These are phyloP conservation scores for Gobio occitaniae DNA, from an alignment of 2,797 vertebrate genomes.

Conservation along the genomic window DNA sequence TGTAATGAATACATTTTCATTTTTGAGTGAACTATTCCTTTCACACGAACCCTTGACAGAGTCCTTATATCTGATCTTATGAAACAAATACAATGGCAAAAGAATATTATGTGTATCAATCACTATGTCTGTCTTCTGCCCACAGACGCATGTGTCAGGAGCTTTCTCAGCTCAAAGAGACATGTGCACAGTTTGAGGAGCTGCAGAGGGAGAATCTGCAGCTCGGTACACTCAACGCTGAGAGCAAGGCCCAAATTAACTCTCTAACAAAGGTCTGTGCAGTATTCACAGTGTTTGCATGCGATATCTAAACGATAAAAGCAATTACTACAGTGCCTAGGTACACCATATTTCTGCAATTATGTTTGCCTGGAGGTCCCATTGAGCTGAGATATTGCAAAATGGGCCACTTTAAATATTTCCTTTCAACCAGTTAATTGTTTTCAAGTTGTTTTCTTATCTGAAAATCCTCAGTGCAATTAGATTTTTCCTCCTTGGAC, in stretches of 20 bases:
- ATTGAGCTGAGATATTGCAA: constrained; percentile 24
- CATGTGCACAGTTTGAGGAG: constrained; percentile 71
- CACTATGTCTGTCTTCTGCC: constrained; percentile 22
- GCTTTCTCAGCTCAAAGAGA: constrained; percentile 76
- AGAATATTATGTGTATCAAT: background rate
- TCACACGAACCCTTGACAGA: background rate
- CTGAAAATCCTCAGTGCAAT: constrained; percentile 17
- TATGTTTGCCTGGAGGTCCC: constrained; percentile 24
- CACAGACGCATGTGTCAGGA: constrained; percentile 75
- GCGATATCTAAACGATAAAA: constrained; percentile 1
- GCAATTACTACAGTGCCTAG: constrained; percentile 23
- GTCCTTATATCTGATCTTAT: constrained; percentile 3
- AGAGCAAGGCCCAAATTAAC: constrained; percentile 72
- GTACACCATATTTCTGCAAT: constrained; percentile 35
- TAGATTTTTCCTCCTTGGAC: constrained; percentile 10
- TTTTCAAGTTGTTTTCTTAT: constrained; percentile 27
- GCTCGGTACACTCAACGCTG: constrained; percentile 67
- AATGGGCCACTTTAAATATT: constrained; percentile 27
- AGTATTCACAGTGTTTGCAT: background rate
- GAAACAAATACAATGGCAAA: background rate
- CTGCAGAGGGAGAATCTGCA: constrained; percentile 77
- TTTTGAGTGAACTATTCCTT: background rate
- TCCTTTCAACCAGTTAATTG: constrained; percentile 22
- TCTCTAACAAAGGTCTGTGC: constrained; percentile 78
- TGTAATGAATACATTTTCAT: background rate